Evolutionary conservation across 2,113 vertebrate genomes (phyloP).

Genomic region (Saguinus midas): DNA sequence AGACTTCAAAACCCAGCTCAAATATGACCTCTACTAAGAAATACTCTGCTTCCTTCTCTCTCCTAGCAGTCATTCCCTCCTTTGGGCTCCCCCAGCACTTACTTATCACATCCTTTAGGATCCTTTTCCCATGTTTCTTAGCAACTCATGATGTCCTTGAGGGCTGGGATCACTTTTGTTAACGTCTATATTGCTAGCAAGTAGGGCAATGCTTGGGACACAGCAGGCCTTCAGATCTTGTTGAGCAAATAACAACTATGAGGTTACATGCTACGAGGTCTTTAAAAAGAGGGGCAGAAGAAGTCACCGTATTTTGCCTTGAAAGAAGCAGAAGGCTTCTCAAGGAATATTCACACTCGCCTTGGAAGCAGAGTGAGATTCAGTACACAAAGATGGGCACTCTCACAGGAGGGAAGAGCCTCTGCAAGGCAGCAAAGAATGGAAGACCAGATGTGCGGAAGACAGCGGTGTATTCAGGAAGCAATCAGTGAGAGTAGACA

Average conservation of each 20-base stretch:
- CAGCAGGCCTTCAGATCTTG: not conserved
- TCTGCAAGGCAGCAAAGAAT: not conserved
- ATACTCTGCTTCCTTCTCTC: not conserved
- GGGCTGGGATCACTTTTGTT: not conserved
- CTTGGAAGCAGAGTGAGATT: not conserved
- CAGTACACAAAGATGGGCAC: not conserved
- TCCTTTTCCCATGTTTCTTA: not conserved
- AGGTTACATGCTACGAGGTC: not conserved
- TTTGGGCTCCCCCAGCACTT: not conserved
- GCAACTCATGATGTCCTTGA: not conserved
- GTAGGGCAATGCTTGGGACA: not conserved
- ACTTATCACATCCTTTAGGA: not conserved
- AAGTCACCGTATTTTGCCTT: not conserved
- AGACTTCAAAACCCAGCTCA: conserved; percentile 1
- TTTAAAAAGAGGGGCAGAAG: not conserved
- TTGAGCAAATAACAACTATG: not conserved
- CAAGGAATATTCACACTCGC: not conserved
- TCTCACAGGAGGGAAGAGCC: not conserved
- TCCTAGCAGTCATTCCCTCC: not conserved
- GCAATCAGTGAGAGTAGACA: not conserved
- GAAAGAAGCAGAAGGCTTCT: not conserved
- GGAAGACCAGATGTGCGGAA: not conserved
- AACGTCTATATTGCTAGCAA: not conserved
- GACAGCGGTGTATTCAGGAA: not conserved
- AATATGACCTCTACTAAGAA: not conserved